Conservation (phyloP, 2,113 vertebrate species). For the Oreocharis arfaki region DNA sequence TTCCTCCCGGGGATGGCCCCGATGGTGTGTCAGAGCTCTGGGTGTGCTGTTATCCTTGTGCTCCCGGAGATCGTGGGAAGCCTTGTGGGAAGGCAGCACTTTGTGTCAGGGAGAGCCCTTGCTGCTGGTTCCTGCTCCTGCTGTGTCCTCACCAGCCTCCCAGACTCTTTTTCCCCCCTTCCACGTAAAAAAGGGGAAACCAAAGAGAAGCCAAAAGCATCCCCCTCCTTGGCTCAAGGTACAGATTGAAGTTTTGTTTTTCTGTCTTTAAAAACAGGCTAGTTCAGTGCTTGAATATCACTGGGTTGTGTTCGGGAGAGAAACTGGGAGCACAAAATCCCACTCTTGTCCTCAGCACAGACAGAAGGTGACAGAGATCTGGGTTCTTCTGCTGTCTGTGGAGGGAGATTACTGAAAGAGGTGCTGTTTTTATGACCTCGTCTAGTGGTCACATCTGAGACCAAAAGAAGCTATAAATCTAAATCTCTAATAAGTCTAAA, state of each 20-base stretch:
- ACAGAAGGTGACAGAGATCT: neutral
- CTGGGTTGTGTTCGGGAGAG: neutral
- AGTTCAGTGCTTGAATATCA: neutral
- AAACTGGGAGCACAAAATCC: neutral
- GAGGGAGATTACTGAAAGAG: neutral
- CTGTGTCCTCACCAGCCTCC: neutral
- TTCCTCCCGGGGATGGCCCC: neutral
- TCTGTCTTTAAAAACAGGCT: neutral
- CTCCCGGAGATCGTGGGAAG: neutral
- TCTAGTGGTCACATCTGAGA: neutral
- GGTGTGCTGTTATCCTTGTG: neutral
- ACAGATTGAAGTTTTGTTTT: neutral
- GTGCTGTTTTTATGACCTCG: neutral
- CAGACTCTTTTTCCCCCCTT: fast-evolving
- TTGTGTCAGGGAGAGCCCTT: neutral
- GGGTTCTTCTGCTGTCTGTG: neutral
- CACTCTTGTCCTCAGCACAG: neutral
- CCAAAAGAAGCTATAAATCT: neutral
- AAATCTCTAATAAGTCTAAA: neutral
- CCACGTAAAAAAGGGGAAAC: neutral
- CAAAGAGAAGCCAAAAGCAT: neutral
- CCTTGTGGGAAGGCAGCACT: neutral
- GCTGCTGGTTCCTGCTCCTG: neutral
- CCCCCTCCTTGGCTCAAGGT: neutral
- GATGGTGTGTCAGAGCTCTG: neutral